These are phyloP conservation scores for Columba livia DNA, from an alignment of 2,113 vertebrate species.

Conservation along the genomic window DNA sequence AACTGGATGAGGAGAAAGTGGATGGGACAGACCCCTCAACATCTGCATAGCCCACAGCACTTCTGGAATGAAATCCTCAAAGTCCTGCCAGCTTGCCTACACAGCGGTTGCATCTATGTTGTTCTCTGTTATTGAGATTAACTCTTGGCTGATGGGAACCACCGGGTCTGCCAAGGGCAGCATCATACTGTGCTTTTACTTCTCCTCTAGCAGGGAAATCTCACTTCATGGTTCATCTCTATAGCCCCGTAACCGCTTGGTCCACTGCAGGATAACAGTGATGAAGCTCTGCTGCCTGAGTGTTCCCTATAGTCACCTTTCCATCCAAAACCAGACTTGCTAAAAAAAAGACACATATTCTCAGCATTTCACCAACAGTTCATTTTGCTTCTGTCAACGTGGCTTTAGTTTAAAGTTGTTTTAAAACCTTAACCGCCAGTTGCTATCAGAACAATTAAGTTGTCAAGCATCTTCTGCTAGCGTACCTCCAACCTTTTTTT, in stretches of 20 bases:
- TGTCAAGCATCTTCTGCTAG: slow-evolving; percentile 39
- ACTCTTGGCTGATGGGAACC: not conserved
- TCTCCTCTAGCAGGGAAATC: not conserved
- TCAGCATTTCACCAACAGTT: not conserved
- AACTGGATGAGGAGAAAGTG: not conserved
- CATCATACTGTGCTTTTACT: not conserved
- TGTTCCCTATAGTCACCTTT: not conserved
- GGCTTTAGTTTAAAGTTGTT: not conserved
- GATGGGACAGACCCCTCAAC: not conserved
- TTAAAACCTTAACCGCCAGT: slow-evolving; percentile 18
- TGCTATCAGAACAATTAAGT: slow-evolving; percentile 61
- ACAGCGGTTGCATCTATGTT: not conserved
- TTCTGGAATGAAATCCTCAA: not conserved
- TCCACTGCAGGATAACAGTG: not conserved
- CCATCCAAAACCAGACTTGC: not conserved
- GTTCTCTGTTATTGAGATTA: not conserved
- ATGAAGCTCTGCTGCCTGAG: not conserved
- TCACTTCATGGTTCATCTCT: not conserved
- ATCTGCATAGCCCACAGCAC: not conserved
- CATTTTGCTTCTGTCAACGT: not conserved
- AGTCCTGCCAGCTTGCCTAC: not conserved
- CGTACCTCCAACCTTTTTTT: slow-evolving; percentile 66
- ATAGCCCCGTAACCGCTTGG: not conserved
- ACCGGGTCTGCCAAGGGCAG: not conserved
- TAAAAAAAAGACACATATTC: not conserved